Conservation (phyloP, 2,888 invertebrate genomes). For the Anoncus sp. region DNA sequence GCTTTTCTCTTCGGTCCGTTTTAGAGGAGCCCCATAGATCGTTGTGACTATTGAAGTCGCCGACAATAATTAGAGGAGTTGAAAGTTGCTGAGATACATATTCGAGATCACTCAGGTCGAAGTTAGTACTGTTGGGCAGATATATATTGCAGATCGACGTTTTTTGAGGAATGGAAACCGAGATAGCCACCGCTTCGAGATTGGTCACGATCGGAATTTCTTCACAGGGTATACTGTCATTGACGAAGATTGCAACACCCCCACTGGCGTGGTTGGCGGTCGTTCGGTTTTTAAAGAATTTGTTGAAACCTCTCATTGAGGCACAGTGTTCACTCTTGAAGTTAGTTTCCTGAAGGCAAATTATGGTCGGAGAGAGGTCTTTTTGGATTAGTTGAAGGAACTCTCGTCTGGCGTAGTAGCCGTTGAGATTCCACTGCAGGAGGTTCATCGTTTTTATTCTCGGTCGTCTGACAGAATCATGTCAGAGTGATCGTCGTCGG, state of each 20-base stretch:
- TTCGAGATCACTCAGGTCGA: background rate
- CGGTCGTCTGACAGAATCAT: background rate
- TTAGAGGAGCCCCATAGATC: conserved; percentile 61
- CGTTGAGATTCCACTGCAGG: conserved; percentile 52
- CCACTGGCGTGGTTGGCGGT: conserved; percentile 40
- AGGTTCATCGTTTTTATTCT: conserved; percentile 37
- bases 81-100: conserved; percentile 62
- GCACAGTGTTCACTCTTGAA: conserved; percentile 38
- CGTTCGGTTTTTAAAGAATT: conserved; percentile 8
- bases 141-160: conserved; percentile 64
- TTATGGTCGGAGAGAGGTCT: conserved; percentile 13
- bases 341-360: conserved; percentile 64
- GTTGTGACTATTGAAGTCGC: conserved; percentile 69
- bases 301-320: conserved; percentile 35
- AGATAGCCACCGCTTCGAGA: conserved; percentile 14
- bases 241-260: conserved; percentile 48
- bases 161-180: conserved; percentile 30
- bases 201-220: background rate
- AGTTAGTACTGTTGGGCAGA: conserved; percentile 47
- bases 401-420: conserved; percentile 25
- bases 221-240: conserved; percentile 12
- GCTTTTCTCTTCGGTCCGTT: conserved; percentile 36
- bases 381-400: conserved; percentile 47
- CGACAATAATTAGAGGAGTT: conserved; percentile 65
- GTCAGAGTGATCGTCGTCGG: too few species aligned